Conservation (phyloP, 1,140 invertebrate genomes). For the Aphaenogaster floridana region DNA sequence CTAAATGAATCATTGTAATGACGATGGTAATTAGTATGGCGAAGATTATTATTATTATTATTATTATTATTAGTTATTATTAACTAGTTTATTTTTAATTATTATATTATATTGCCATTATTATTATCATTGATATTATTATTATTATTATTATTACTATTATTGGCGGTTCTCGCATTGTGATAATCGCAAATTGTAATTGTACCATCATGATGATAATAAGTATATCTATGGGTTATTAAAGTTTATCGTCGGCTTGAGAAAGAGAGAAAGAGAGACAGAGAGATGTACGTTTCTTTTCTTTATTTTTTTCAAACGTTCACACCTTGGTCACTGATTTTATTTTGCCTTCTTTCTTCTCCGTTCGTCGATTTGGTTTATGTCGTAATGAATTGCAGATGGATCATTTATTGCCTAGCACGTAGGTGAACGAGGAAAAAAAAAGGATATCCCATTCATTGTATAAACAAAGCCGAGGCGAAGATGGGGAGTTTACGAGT, state of each 20-base stretch:
- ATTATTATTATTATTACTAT: constrained; percentile 64
- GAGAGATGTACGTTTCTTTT: constrained; percentile 68
- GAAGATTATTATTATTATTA: constrained; percentile 75
- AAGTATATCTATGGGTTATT: constrained; percentile 77
- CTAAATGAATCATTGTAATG: constrained; percentile 85
- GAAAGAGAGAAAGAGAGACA: constrained; percentile 36
- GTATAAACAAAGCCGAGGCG: constrained; percentile 78
- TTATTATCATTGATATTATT: constrained; percentile 77
- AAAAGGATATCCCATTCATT: constrained; percentile 83
- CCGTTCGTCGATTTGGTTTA: constrained; percentile 64
- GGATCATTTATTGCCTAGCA: constrained; percentile 79
- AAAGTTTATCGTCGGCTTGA: constrained; percentile 78
- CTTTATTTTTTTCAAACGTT: constrained; percentile 66
- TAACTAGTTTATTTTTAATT: constrained; percentile 72
- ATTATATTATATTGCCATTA: constrained; percentile 82
- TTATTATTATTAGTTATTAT: constrained; percentile 79
- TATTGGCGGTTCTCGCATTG: constrained; percentile 62
- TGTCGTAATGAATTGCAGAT: constrained; percentile 70
- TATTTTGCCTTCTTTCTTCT: constrained; percentile 73
- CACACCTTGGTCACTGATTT: constrained; percentile 68
- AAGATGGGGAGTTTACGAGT: constrained; percentile 72
- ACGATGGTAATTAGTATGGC: constrained; percentile 79
- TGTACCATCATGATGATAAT: constrained; percentile 61
- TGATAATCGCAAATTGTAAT: constrained; percentile 66
- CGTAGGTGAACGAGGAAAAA: constrained; percentile 74